Percentiles rank a stretch among this genome's conserved stretches.
Conservation (phyloP, 2,797 vertebrate species). For the Tolypeutes matacus region DNA sequence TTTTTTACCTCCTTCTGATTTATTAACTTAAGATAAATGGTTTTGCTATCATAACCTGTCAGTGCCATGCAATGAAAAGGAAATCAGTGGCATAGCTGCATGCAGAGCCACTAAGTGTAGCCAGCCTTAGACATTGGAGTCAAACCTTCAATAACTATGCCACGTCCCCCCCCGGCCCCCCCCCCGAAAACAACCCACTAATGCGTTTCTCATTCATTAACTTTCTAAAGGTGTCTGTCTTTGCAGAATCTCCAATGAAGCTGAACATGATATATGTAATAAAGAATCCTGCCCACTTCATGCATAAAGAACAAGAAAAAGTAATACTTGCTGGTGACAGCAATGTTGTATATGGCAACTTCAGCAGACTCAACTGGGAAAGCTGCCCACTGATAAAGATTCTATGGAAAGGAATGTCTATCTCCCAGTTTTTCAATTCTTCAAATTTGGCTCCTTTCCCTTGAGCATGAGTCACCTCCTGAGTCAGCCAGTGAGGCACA, state of each 20-base stretch:
- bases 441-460: slow-evolving; percentile 1
- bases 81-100: slow-evolving; percentile 71
- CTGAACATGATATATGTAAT: slow-evolving; percentile 83
- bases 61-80: slow-evolving; percentile 78
- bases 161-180: neutral
- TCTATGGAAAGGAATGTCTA: slow-evolving; percentile 68
- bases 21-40: slow-evolving; percentile 85
- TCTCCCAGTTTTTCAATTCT: neutral
- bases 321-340: slow-evolving; percentile 41
- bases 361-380: slow-evolving; percentile 53
- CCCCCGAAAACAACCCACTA: slow-evolving; percentile 19
- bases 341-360: slow-evolving; percentile 55
- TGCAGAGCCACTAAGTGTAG: slow-evolving; percentile 56
- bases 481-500: neutral
- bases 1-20: slow-evolving; percentile 72
- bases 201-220: slow-evolving; percentile 82
- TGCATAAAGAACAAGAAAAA: slow-evolving; percentile 75
- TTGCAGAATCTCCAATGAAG: slow-evolving; percentile 82
- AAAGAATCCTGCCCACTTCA: slow-evolving; percentile 80
- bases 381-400: neutral
- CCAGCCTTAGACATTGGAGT: slow-evolving; percentile 70
- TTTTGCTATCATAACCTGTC: slow-evolving; percentile 84
- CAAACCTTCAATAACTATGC: slow-evolving; percentile 52
- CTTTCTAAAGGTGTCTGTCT: slow-evolving; percentile 85
- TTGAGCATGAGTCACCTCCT: neutral